Evolutionary conservation across 2,888 invertebrate genomes (phyloP).

Genomic region (Hylaea fasciaria): DNA sequence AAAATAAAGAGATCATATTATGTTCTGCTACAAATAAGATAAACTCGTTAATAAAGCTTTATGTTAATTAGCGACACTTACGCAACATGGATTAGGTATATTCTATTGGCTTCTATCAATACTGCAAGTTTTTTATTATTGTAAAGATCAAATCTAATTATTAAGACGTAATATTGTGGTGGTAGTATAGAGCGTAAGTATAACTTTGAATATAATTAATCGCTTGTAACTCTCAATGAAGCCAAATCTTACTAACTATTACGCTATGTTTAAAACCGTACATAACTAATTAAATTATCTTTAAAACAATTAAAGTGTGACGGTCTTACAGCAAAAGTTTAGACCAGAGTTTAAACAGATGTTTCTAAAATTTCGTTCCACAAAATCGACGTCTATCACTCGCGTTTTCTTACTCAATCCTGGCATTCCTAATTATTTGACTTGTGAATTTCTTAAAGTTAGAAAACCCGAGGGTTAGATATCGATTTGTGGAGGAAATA

Average conservation of each 20-base stretch:
- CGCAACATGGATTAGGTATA: constrained; percentile 52
- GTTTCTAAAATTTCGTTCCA: too few relatives aligned
- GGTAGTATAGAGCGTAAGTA: constrained; percentile 55
- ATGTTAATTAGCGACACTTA: constrained; percentile 67
- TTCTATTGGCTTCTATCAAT: constrained; percentile 62
- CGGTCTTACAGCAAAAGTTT: too few relatives aligned
- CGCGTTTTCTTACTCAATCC: too few relatives aligned
- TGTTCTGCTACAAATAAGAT: constrained; percentile 79
- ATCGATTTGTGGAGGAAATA: too few relatives aligned
- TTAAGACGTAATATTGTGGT: constrained; percentile 13
- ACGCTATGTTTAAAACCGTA: constrained; percentile 38
- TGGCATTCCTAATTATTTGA: too few relatives aligned
- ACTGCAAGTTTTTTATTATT: constrained; percentile 49
- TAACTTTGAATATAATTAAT: constrained; percentile 54
- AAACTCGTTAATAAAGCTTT: constrained; percentile 80
- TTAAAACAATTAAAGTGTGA: constrained; percentile 34
- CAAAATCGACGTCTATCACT: too few relatives aligned
- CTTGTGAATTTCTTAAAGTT: too few relatives aligned
- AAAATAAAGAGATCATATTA: constrained; percentile 82
- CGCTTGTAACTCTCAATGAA: constrained; percentile 43
- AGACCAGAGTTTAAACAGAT: too few relatives aligned
- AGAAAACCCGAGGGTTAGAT: too few relatives aligned
- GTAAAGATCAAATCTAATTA: constrained; percentile 4
- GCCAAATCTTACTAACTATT: constrained; percentile 56
- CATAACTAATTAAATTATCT: constrained; percentile 51